A percentile compares a stretch with the other conserved stretches of the same genome.
Evolutionary conservation across 2,888 invertebrate species (phyloP).

Genomic region (Teleiodes luculella): DNA sequence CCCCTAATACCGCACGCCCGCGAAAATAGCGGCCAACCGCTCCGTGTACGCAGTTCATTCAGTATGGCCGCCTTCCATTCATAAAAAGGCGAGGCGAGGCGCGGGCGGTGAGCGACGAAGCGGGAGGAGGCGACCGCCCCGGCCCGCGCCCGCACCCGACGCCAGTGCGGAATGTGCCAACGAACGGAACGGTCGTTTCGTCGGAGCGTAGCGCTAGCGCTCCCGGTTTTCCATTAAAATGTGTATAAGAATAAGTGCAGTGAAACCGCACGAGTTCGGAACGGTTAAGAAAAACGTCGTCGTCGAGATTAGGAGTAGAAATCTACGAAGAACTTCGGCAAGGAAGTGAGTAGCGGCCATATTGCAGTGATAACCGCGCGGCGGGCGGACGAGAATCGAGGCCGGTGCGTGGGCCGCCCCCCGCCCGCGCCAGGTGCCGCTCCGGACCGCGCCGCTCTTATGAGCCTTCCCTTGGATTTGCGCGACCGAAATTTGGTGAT

Average conservation of each 20-base stretch:
- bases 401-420: slow-evolving; percentile 80
- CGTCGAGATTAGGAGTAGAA: slow-evolving; percentile 78
- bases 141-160: slow-evolving; percentile 72
- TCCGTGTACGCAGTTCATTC: slow-evolving; percentile 83
- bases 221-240: slow-evolving; percentile 79
- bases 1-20: slow-evolving; percentile 67
- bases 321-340: slow-evolving; percentile 79
- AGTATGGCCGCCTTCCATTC: slow-evolving; percentile 86
- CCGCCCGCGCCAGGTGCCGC: slow-evolving; percentile 78
- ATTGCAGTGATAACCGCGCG: slow-evolving; percentile 80
- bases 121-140: slow-evolving; percentile 72
- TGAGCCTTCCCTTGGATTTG: slow-evolving; percentile 78
- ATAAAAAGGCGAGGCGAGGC: slow-evolving; percentile 81
- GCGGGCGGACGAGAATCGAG: slow-evolving; percentile 79
- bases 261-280: slow-evolving; percentile 79
- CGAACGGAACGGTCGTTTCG: slow-evolving; percentile 80
- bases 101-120: slow-evolving; percentile 72
- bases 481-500: slow-evolving; percentile 75
- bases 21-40: slow-evolving; percentile 78
- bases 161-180: slow-evolving; percentile 78
- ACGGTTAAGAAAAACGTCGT: slow-evolving; percentile 75
- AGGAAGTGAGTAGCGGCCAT: slow-evolving; percentile 80
- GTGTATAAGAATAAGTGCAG: slow-evolving; percentile 79
- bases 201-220: slow-evolving; percentile 79
- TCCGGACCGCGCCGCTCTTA: slow-evolving; percentile 81